These are phyloP conservation scores for Otus sunia DNA, from an alignment of 2,113 vertebrate species.

Conservation along the genomic window DNA sequence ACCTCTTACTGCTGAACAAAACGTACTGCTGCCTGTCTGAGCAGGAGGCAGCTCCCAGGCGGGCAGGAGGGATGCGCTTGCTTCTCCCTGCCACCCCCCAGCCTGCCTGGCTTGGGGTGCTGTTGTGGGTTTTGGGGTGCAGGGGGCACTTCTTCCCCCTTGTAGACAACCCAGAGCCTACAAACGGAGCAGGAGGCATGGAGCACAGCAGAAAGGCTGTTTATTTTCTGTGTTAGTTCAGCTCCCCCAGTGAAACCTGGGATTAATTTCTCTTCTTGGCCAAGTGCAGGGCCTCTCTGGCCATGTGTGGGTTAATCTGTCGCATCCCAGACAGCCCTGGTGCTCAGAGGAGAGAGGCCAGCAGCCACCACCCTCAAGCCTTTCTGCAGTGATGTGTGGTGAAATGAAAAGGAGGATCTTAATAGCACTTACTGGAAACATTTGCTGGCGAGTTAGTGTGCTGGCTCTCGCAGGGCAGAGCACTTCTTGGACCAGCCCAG, in stretches of 20 bases:
- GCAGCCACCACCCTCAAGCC: neutral
- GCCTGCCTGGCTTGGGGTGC: neutral
- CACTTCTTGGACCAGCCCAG: neutral
- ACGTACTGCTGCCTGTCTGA: neutral
- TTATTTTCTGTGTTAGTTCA: neutral
- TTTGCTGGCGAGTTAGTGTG: neutral
- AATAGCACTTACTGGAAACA: neutral
- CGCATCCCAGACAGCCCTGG: neutral
- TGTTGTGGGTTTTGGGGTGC: neutral
- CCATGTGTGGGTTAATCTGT: neutral
- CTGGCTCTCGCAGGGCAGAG: neutral
- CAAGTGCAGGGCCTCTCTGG: neutral
- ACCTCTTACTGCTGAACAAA: neutral
- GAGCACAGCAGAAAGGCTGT: neutral
- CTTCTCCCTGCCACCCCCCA: neutral
- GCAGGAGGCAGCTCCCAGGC: neutral
- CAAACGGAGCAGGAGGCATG: rapidly evolving
- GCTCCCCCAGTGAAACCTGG: neutral
- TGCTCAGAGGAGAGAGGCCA: neutral
- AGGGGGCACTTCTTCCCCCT: neutral
- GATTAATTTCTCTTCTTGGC: neutral
- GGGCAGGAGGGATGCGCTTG: neutral
- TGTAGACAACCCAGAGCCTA: neutral
- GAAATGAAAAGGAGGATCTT: neutral
- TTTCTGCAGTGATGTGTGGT: neutral